Percentiles rank a stretch among this genome's conserved stretches.
Evolutionary conservation across 1,140 invertebrate species (phyloP).

Genomic region (Phenacoccus solenopsis): DNA sequence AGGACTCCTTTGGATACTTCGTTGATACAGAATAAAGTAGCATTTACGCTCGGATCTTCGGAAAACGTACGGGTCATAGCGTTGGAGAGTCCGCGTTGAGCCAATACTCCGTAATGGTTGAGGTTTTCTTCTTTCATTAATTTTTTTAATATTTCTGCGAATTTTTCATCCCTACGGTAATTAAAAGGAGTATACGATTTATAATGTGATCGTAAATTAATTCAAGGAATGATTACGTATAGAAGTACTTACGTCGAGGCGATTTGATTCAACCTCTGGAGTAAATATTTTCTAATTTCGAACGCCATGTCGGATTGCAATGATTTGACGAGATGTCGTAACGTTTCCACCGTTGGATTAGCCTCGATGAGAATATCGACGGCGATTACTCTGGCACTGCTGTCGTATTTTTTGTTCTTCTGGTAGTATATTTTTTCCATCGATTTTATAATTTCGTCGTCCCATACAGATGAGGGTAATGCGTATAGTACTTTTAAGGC

Average conservation of each 20-base stretch:
- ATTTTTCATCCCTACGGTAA: constrained; percentile 20
- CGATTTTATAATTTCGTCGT: constrained; percentile 35
- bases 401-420: constrained; percentile 46
- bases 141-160: constrained; percentile 20
- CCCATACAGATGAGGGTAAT: constrained; percentile 38
- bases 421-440: constrained; percentile 51
- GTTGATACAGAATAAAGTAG: constrained; percentile 56
- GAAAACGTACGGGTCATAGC: constrained; percentile 50
- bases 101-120: constrained; percentile 52
- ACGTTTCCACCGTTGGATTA: constrained; percentile 38
- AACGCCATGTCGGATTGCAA: constrained; percentile 42
- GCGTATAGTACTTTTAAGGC: constrained; percentile 50
- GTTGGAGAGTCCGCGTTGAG: constrained; percentile 54
- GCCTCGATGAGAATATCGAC: constrained; percentile 54
- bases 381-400: constrained; percentile 55
- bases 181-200: neutral
- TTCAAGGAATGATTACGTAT: neutral
- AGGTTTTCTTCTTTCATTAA: constrained; percentile 36
- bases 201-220: neutral
- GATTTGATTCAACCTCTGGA: constrained; percentile 48
- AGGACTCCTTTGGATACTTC: constrained; percentile 58
- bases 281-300: constrained; percentile 53
- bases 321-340: constrained; percentile 42
- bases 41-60: constrained; percentile 46
- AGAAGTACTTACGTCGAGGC: constrained; percentile 34